Conservation (phyloP, 1,140 invertebrate genomes). For the Drosophila simulans region DNA sequence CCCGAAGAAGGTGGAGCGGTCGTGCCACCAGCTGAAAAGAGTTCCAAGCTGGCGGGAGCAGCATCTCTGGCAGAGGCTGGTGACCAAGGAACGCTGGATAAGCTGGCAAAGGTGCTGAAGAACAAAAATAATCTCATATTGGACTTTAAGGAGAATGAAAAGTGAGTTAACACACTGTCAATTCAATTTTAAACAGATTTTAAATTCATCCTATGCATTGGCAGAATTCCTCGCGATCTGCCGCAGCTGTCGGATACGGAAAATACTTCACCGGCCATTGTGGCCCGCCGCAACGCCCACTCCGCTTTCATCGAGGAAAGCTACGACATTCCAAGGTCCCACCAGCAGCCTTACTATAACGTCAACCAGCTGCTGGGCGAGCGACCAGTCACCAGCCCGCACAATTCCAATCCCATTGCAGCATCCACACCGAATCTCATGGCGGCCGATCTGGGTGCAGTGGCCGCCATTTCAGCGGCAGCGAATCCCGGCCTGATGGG, state of each 20-base stretch:
- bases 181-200: rapidly evolving
- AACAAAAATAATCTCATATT: constrained; percentile 82
- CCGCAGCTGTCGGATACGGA: constrained; percentile 83
- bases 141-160: constrained; percentile 82
- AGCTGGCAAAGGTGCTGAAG: constrained; percentile 74
- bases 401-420: constrained; percentile 69
- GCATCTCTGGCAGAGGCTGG: constrained; percentile 22
- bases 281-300: constrained; percentile 66
- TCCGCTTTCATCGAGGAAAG: constrained; percentile 87
- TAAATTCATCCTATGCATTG: background rate
- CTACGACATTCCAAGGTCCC: constrained; percentile 90
- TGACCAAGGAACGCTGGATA: constrained; percentile 62
- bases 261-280: constrained; percentile 83
- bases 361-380: constrained; percentile 80
- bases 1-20: constrained; percentile 77
- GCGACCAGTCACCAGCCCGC: constrained; percentile 68
- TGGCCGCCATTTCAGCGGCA: constrained; percentile 19
- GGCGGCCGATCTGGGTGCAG: constrained; percentile 20
- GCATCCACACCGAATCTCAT: constrained; percentile 81
- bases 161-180: constrained; percentile 29
- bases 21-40: constrained; percentile 14
- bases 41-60: constrained; percentile 17
- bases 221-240: constrained; percentile 66
- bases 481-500: constrained; percentile 16
- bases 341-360: constrained; percentile 85